Evolutionary conservation across 2,888 invertebrate species (phyloP), one percentile per base, ranked within the genome.

Genomic region (Lasioglossum lativentre): DNA sequence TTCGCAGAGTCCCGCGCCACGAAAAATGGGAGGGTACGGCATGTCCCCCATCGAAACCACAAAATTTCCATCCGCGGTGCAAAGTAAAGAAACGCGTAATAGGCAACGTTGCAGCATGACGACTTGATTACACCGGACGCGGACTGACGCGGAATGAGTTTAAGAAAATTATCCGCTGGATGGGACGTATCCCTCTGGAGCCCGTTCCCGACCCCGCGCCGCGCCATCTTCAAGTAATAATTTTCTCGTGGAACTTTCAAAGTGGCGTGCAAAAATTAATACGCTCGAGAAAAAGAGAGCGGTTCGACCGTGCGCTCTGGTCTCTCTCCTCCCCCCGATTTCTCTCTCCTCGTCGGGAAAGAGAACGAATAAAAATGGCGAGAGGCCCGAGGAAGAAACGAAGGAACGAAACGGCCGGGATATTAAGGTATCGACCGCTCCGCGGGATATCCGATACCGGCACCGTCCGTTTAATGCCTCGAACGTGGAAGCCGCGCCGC

Each of bases 101-200:
- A 80, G 47, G 78, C 77, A 80, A 71, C 68, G 83, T 86, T 88
- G 85, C 78, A 80, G 77, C 78, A 78, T 80, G 85, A 85, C 85
- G 78, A 79, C 85, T 85, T 83, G 83, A 85, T 85, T 85, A 83
- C 74, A 82, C 82, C 45, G 85, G 78, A 82, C 78, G 75, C 66
- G 74, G 85, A 78, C 85, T 85, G 85, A 78, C 85, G 83, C 83
- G 82, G 78, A 85, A 85, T 82, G 85, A 85, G 83, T 85, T 85
- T 85, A 85, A 85, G 85, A 82, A 66, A 85, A 85, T 82, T 82
- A 78, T 83, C 85, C n/a, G 66, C 42, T 75, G 82, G 71, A 75
- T 71, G 75, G 78, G 78, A 56, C 34, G 72, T 66, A 78, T 68
- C 82, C 71, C 74, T 42, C 72, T 30, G 47, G 68, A 34, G 8